Base-by-base conservation (phyloP, 2,113 vertebrate genomes). In the Laticauda colubrina region DNA sequence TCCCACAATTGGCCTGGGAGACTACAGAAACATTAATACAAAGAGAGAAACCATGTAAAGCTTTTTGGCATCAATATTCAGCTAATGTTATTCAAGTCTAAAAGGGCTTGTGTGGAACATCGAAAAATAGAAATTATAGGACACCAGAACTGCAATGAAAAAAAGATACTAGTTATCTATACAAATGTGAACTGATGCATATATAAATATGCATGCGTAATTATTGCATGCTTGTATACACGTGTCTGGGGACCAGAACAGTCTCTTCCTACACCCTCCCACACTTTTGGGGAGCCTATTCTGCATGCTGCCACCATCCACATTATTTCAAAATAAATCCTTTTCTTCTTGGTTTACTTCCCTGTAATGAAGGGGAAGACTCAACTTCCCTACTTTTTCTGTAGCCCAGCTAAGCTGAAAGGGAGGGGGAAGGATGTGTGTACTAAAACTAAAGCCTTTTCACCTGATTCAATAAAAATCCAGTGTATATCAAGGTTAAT, bases 1-100 rank as follows among this genome's bases (percentile, higher is more conserved):
- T 94, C 89, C 91, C 93, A 95, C 89, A 96, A 96, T 92, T 93
- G 95, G 92, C 91, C 91, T 92, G 94, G 91, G 95, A 96, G 93
- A 89, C 94, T 95, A 92, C 91, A 90, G 93, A 89, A 59, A 81
- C 69, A 34, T 89, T 94, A 88, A 94, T 0, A 94, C 45, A 53
- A 51, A 93, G 29, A 93, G 34, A 89, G 89, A 95, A 56, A 91
- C 75, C 91, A 69, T 55, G 85, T 94, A 88, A 95, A 94, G 93
- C 95, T 94, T 94, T 93, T 91, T 91, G 91, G 91, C 91, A 88
- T 95, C 85, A 93, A n/a, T 91, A 92, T 88, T 93, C 93, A 95
- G n/a, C 89, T 95, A 94, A 87, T 43, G 18, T 55, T 75, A 54
- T 90, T 95, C 69, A 88, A 24, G 95, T 92, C 75, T 91, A 85